phyloP scores from a whole-genome alignment of 2,888 invertebrate species.

The Machimus rusticus region DNA sequence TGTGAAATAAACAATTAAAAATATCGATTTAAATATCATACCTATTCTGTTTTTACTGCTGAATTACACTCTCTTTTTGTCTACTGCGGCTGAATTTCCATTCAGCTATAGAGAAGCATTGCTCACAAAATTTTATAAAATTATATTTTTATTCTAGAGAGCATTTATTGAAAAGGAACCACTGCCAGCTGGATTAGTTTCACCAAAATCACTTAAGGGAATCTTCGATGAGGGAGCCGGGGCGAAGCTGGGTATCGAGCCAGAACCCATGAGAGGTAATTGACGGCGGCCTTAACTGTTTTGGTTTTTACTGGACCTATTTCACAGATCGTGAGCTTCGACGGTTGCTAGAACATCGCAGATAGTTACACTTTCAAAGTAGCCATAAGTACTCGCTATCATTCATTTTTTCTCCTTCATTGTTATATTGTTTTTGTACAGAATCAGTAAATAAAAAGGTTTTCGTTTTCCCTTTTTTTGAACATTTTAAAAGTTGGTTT shows the following conservation, averaged over 20 bases:
- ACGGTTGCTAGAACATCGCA: background rate
- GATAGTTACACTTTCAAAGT: background rate
- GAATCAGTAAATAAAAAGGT: background rate
- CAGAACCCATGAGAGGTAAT: slow-evolving; percentile 1
- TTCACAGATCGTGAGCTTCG: slow-evolving; percentile 6
- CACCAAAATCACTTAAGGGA: slow-evolving; percentile 72
- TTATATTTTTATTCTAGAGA: slow-evolving; percentile 68
- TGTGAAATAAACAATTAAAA: no score
- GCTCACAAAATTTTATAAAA: background rate
- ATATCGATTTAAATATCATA: no score
- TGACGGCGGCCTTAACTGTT: background rate
- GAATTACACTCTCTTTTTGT: background rate
- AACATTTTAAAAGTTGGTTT: background rate
- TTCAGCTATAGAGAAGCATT: background rate
- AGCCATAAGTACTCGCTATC: background rate
- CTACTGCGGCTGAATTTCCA: no score
- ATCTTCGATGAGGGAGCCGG: slow-evolving; percentile 69
- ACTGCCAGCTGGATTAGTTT: slow-evolving; percentile 79
- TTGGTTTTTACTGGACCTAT: background rate
- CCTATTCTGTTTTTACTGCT: no score
- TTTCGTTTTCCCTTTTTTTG: background rate
- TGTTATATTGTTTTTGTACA: background rate
- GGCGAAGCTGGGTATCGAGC: slow-evolving; percentile 16
- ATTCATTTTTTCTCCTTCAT: background rate
- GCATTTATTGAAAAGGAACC: slow-evolving; percentile 78